A percentile compares a stretch with the other conserved stretches of the same genome.
Evolutionary conservation across 1,140 invertebrate genomes (phyloP).

Genomic region (Delia radicum): DNA sequence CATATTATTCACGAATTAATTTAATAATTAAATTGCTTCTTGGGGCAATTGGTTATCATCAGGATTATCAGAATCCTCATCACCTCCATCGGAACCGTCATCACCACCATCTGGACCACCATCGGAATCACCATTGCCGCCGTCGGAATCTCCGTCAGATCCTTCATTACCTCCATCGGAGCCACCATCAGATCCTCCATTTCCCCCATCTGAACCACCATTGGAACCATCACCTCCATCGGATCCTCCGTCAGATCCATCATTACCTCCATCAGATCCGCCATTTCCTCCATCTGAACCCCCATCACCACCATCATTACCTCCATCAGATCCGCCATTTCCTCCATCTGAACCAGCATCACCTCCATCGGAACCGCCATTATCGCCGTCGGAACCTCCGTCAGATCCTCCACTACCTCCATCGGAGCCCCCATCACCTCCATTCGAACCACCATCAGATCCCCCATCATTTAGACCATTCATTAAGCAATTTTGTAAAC

Average conservation of each 20-base stretch:
- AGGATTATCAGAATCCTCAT: neutral
- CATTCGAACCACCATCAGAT: neutral
- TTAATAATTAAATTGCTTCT: no score
- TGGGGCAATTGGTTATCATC: no score
- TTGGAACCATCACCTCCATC: neutral
- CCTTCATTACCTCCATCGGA: neutral
- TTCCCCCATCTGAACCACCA: neutral
- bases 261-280: neutral
- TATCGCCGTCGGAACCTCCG: neutral
- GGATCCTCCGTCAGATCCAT: neutral
- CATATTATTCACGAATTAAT: no score
- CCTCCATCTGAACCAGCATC: neutral
- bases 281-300: neutral
- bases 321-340: neutral
- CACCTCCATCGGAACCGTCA: neutral
- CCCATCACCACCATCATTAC: neutral
- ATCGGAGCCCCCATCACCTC: neutral
- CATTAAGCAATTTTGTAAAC: conserved; percentile 4
- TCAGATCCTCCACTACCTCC: neutral
- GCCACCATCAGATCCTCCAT: neutral
- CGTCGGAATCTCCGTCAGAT: no score
- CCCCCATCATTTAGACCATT: conserved; percentile 6
- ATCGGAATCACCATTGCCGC: neutral
- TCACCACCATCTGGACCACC: neutral
- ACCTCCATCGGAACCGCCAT: neutral